Conservation (phyloP, 1,140 invertebrate species). For the Phymorhynchus buccinoides region DNA sequence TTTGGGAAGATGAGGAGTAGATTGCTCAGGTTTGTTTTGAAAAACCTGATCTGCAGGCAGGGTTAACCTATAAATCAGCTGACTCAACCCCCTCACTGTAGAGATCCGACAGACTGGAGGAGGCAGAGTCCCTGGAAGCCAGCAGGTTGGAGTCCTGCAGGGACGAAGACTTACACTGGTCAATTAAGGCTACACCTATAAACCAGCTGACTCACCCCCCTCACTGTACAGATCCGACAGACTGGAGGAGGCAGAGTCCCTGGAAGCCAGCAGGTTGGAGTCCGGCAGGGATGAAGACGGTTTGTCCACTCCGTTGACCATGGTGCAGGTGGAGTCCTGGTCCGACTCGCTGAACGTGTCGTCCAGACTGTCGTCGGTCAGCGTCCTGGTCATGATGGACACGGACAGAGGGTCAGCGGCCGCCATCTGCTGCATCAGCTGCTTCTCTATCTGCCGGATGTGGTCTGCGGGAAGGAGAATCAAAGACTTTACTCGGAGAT, state of each 20-base stretch:
- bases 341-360: not conserved
- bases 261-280: slow-evolving; percentile 8
- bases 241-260: slow-evolving; percentile 22
- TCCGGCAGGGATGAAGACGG: not conserved
- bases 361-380: not conserved
- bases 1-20: too few species aligned
- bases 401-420: not conserved
- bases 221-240: not conserved
- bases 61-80: too few species aligned
- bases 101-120: slow-evolving; percentile 23
- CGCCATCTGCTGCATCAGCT: slow-evolving; percentile 15
- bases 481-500: too few species aligned
- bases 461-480: not conserved
- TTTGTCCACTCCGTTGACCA: not conserved
- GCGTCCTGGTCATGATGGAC: not conserved
- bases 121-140: not conserved
- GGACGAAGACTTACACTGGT: too few species aligned
- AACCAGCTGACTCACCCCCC: not conserved
- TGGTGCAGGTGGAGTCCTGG: not conserved
- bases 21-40: too few species aligned
- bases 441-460: slow-evolving; percentile 21
- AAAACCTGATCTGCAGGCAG: too few species aligned
- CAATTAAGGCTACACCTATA: too few species aligned
- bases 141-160: slow-evolving; percentile 9
- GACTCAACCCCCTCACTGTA: not conserved